phyloP scores from a whole-genome alignment of 2,797 vertebrate species.

The Psittacula derbiana region DNA sequence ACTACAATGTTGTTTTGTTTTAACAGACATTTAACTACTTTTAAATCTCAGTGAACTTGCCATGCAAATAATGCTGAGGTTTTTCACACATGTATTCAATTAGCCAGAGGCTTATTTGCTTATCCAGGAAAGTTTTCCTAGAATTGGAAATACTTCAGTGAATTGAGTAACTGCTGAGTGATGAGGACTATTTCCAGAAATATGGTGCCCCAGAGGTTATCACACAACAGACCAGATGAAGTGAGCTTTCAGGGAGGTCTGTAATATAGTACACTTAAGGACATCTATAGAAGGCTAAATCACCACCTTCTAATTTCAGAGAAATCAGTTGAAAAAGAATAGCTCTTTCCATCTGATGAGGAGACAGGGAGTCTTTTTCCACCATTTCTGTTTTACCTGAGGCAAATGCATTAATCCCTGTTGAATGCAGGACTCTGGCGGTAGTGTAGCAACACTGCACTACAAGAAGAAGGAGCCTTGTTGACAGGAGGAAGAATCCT shows the following conservation, averaged over 20 bases:
- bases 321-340: not conserved
- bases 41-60: not conserved
- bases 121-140: not conserved
- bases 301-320: not conserved
- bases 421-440: not conserved
- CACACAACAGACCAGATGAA: not conserved
- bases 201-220: not conserved
- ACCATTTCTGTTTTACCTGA: not conserved
- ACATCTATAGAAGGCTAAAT: not conserved
- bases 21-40: not conserved
- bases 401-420: not conserved
- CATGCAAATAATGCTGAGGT: not conserved
- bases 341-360: not conserved
- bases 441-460: not conserved
- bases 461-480: not conserved
- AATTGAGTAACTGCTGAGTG: not conserved
- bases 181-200: not conserved
- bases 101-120: not conserved
- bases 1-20: not conserved
- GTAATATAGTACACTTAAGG: not conserved
- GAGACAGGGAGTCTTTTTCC: not conserved
- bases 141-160: not conserved
- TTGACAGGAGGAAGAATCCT: not conserved
- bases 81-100: not conserved
- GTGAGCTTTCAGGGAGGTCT: not conserved